Conservation (phyloP, 2,113 vertebrate genomes). For the Neogale vison region DNA sequence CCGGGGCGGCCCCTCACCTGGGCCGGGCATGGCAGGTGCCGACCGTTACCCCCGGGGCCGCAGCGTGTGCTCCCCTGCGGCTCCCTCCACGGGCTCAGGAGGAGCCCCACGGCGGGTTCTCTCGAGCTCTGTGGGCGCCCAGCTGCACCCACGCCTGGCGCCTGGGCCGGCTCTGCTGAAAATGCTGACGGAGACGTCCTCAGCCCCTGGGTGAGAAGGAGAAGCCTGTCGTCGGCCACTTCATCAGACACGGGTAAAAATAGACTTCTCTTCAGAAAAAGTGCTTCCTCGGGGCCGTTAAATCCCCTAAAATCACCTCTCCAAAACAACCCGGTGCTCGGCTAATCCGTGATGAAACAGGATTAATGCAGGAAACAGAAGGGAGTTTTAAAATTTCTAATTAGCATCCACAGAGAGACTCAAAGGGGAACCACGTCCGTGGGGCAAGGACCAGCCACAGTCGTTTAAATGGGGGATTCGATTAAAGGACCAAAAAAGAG, state of each 20-base stretch:
- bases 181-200: neutral
- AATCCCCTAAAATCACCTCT: neutral
- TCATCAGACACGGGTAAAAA: neutral
- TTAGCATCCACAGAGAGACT: neutral
- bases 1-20: neutral
- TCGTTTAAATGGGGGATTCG: neutral
- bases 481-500: neutral
- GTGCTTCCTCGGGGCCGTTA: neutral
- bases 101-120: fast-evolving
- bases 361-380: neutral
- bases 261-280: neutral
- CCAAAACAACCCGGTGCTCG: neutral
- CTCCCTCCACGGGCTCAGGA: neutral
- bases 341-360: neutral
- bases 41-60: neutral
- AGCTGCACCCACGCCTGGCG: neutral
- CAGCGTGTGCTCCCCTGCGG: neutral
- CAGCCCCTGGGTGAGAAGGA: neutral
- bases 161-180: neutral
- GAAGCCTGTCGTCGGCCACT: fast-evolving
- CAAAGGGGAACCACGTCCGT: fast-evolving
- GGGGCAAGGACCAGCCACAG: neutral
- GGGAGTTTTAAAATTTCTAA: neutral
- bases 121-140: neutral
- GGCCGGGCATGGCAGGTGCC: neutral